Conservation (phyloP, 1,140 invertebrate species). For the Babylonia areolata region DNA sequence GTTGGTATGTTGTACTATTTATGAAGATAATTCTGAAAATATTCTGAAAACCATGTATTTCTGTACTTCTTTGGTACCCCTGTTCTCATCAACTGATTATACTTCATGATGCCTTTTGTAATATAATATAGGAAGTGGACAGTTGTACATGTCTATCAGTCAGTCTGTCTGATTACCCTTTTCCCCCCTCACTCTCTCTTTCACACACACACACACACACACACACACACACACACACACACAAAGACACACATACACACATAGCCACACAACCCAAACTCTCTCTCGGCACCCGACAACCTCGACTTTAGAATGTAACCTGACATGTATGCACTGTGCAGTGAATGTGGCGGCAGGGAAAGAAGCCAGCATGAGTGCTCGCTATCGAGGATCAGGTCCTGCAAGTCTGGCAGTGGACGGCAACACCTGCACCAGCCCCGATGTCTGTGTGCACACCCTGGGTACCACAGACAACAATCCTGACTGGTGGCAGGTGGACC, state of each 20-base stretch:
- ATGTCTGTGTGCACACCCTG: neutral
- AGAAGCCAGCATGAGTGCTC: neutral
- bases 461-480: neutral
- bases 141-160: no score
- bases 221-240: neutral
- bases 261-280: neutral
- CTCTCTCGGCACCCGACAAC: neutral
- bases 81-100: no score
- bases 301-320: neutral
- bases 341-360: neutral
- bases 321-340: neutral
- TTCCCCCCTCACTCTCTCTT: no score
- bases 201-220: no score
- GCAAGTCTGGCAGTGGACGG: neutral
- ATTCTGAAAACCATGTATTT: no score
- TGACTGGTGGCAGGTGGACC: slow-evolving; percentile 18
- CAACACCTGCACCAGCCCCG: neutral
- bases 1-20: no score
- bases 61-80: no score
- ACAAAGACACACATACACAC: neutral
- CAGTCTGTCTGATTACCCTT: no score
- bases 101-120: no score
- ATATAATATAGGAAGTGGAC: no score
- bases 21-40: no score
- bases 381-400: neutral